A percentile compares a stretch with the other conserved stretches of the same genome.
phyloP scores from a whole-genome alignment of 2,113 vertebrate species.

The Syrrhaptes paradoxus region DNA sequence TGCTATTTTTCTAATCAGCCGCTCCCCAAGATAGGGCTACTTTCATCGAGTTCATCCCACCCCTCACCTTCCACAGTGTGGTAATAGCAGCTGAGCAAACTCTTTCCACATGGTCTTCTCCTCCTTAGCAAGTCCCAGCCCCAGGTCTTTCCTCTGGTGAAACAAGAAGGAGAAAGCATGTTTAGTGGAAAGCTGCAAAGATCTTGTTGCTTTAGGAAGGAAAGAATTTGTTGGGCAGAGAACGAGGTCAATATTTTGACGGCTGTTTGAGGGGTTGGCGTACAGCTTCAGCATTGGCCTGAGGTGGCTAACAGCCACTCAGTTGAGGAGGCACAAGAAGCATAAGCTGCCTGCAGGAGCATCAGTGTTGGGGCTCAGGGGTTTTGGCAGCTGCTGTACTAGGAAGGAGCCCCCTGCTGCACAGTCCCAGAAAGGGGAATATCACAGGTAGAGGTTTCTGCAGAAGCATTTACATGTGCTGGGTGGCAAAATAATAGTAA shows the following conservation, averaged over 20 bases:
- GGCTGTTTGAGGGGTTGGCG: neutral
- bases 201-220: neutral
- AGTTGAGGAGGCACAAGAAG: neutral
- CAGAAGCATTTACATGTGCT: neutral
- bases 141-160: neutral
- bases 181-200: neutral
- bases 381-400: neutral
- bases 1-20: conserved; percentile 12
- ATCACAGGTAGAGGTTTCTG: neutral
- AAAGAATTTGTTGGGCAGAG: neutral
- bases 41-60: neutral
- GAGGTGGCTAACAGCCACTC: neutral
- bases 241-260: neutral
- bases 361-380: neutral
- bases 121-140: neutral
- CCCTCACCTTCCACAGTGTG: neutral
- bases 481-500: neutral
- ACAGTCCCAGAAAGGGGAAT: neutral
- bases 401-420: neutral
- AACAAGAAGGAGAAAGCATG: neutral
- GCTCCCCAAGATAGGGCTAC: neutral
- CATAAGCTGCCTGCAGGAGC: neutral
- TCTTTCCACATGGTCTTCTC: neutral
- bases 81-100: neutral
- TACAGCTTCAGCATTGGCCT: neutral